Evolutionary conservation across 1,140 invertebrate genomes (phyloP), one percentile per base, ranked within the genome.

Genomic region (Conopomorpha cramerella): DNA sequence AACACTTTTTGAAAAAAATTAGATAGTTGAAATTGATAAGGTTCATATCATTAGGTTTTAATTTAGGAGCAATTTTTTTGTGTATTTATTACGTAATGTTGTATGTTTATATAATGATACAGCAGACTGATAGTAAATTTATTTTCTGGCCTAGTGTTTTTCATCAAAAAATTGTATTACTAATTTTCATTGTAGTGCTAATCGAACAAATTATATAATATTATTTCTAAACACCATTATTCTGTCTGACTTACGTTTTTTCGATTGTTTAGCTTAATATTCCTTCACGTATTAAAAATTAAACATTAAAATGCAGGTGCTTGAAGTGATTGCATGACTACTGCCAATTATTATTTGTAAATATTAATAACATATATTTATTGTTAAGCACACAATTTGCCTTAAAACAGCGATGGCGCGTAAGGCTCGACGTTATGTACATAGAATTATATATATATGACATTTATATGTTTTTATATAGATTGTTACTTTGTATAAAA

Each of bases 21-120:
- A 74, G 70, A 70, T 74, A 74, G 70, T 60, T 61, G 52, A 74
- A 72, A 74, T 74, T 73, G 4, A 38, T 70, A 60, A 64, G 66
- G 59, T 74, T 70, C 70, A 74, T 74, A 74, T 74, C 70, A 74
- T 68, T 74, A 74, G 70, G 49, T 73, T 70, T 62, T 71, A 71
- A 58, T 71, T 74, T 71, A 71, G 66, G 51, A 49, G 53, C 51
- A 55, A 65, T 60, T 74, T 62, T 54, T 38, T 51, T 43, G 44
- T 52, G 10, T 23, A 23, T 23, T 4, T 23, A 23, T 4, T 10
- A n/a, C 10, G 19, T 39, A 44, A 53, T 55, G 50, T 51, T 50
- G 43, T 60, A 55, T 47, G 46, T 59, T 64, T 41, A 54, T 46
- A 49, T 53, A 46, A 50, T 57, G 55, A 44, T 50, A 28, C 34